Conservation (phyloP, 2,113 vertebrate species). For the Phoenicopterus ruber region DNA sequence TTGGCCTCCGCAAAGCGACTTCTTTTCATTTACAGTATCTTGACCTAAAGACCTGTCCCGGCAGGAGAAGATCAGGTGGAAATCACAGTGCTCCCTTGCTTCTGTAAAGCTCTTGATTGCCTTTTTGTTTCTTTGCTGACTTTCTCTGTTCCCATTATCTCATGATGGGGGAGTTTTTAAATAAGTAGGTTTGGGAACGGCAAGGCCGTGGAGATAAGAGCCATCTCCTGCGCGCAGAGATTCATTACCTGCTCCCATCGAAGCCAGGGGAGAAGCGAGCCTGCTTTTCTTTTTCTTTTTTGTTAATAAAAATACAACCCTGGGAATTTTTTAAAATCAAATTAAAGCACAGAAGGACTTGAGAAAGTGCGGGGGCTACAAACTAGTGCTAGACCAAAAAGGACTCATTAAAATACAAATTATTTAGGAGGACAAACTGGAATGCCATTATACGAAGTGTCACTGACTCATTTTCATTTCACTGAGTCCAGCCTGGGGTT, state of each 20-base stretch:
- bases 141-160: background rate
- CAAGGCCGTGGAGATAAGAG: background rate
- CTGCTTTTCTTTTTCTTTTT: background rate
- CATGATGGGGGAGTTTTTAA: background rate
- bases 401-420: slow-evolving; percentile 35
- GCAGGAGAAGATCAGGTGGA: background rate
- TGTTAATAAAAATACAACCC: background rate
- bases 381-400: slow-evolving; percentile 70
- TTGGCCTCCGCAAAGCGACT: background rate
- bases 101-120: background rate
- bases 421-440: slow-evolving; percentile 26
- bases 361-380: slow-evolving; percentile 51
- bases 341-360: background rate
- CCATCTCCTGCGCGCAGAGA: background rate
- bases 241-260: slow-evolving; percentile 8
- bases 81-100: background rate
- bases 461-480: slow-evolving; percentile 17
- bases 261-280: background rate
- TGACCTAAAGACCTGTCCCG: background rate
- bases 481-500: background rate
- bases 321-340: background rate
- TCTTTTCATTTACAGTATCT: background rate
- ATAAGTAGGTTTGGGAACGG: background rate
- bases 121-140: background rate
- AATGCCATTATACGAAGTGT: slow-evolving; percentile 12